Conservation (phyloP, 30 jellyfish, hydroid and myxozoan genomes). For the Aurelia sp. region DNA sequence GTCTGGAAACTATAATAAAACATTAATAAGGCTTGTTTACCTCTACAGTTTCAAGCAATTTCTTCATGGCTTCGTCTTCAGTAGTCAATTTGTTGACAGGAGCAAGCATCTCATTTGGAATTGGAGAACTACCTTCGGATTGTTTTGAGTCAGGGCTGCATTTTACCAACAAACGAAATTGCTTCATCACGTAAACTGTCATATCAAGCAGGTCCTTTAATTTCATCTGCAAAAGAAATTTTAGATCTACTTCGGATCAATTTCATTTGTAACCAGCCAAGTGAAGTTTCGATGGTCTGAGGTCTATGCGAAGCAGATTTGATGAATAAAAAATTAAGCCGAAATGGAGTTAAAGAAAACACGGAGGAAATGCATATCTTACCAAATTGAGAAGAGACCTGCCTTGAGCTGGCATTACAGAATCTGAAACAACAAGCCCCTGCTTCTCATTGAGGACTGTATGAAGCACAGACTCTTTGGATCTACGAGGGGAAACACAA, state of each 20-base stretch:
- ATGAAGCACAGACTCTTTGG: neutral
- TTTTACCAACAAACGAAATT: conserved; percentile 27
- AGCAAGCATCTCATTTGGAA: conserved; percentile 45
- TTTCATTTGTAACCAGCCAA: no score
- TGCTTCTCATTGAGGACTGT: neutral
- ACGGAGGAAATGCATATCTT: neutral
- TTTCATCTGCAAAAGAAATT: conserved; percentile 16
- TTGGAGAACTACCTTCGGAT: conserved; percentile 11
- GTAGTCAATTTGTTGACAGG: conserved; percentile 11
- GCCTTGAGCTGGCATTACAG: neutral
- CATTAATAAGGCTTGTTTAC: conserved; percentile 1
- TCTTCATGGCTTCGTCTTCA: conserved; percentile 6
- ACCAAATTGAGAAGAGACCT: neutral
- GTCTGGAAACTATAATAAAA: no score
- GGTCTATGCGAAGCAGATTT: no score
- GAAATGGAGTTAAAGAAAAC: no score
- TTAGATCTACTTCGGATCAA: no score
- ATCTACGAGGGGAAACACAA: neutral
- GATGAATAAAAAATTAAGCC: no score
- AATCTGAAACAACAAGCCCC: no score
- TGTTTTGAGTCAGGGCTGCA: conserved; percentile 47
- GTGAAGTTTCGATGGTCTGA: no score
- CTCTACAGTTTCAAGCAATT: conserved; percentile 23
- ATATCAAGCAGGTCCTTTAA: conserved; percentile 40
- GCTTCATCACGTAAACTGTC: conserved; percentile 41